phyloP scores from a whole-genome alignment of 92 coral and sea anemone species.

The Palythoa heliodiscus region DNA sequence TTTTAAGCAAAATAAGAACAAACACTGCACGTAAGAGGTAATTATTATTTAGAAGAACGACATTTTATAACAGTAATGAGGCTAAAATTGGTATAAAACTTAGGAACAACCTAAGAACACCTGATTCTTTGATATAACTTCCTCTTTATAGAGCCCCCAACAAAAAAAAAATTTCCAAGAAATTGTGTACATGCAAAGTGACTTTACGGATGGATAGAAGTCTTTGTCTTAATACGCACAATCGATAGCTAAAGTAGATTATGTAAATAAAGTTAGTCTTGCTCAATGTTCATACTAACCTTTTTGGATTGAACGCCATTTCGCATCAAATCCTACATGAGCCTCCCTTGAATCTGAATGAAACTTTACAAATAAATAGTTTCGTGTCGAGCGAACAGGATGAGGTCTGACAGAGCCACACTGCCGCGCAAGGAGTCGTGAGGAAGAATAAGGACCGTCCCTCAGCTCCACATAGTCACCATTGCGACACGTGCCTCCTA shows the following conservation, averaged over 20 bases:
- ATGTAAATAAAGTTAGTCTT: neutral
- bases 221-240: too few relatives aligned
- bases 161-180: too few relatives aligned
- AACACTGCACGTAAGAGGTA: neutral
- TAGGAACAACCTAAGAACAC: neutral
- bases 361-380: constrained; percentile 64
- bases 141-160: too few relatives aligned
- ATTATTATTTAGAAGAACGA: neutral
- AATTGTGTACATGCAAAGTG: too few relatives aligned
- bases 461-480: constrained; percentile 70
- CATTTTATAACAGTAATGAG: neutral
- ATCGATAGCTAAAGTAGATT: too few relatives aligned
- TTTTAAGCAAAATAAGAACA: neutral
- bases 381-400: constrained; percentile 53
- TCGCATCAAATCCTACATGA: constrained; percentile 68
- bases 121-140: neutral
- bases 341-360: constrained; percentile 53
- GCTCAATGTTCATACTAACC: constrained; percentile 21
- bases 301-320: constrained; percentile 54
- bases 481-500: constrained; percentile 57
- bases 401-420: constrained; percentile 64
- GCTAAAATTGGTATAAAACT: too few relatives aligned
- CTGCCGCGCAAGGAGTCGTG: constrained; percentile 59
- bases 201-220: too few relatives aligned
- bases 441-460: constrained; percentile 62